Conservation (phyloP, 1,140 invertebrate species). For the Drosophila burlai region DNA sequence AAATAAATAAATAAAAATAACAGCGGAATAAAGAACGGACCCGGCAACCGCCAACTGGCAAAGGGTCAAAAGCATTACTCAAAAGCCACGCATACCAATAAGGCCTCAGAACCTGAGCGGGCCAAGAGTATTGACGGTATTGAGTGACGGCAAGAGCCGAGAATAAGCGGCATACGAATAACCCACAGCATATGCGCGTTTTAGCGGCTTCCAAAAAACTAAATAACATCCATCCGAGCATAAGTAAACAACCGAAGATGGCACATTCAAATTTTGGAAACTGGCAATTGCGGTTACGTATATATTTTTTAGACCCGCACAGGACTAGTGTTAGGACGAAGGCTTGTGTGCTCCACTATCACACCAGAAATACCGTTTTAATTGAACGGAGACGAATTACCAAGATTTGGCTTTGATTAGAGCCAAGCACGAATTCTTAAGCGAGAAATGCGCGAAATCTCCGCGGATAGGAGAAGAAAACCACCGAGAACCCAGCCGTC, state of each 20-base stretch:
- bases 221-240: slow-evolving; percentile 21
- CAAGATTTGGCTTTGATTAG: slow-evolving; percentile 59
- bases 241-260: slow-evolving; percentile 21
- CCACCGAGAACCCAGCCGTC: slow-evolving; percentile 44
- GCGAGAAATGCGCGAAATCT: slow-evolving; percentile 69
- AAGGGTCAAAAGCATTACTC: slow-evolving; percentile 55
- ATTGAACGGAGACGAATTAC: slow-evolving; percentile 32
- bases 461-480: slow-evolving; percentile 53
- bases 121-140: slow-evolving; percentile 44
- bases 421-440: slow-evolving; percentile 65
- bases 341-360: not conserved
- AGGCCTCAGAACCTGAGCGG: slow-evolving; percentile 7
- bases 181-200: slow-evolving; percentile 33
- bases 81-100: slow-evolving; percentile 42
- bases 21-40: slow-evolving; percentile 52
- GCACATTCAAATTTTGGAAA: not conserved
- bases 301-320: not conserved
- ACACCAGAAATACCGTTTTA: slow-evolving; percentile 31
- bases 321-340: not conserved
- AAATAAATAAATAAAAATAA: slow-evolving; percentile 60
- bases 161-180: slow-evolving; percentile 30
- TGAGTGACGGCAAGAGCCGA: slow-evolving; percentile 55
- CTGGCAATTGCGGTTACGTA: not conserved
- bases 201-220: slow-evolving; percentile 24
- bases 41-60: slow-evolving; percentile 30